A percentile compares a stretch with the other conserved stretches of the same genome.
These are phyloP conservation scores for Drosophila suboccidentalis DNA, from an alignment of 2,888 invertebrate genomes.

Conservation along the genomic window DNA sequence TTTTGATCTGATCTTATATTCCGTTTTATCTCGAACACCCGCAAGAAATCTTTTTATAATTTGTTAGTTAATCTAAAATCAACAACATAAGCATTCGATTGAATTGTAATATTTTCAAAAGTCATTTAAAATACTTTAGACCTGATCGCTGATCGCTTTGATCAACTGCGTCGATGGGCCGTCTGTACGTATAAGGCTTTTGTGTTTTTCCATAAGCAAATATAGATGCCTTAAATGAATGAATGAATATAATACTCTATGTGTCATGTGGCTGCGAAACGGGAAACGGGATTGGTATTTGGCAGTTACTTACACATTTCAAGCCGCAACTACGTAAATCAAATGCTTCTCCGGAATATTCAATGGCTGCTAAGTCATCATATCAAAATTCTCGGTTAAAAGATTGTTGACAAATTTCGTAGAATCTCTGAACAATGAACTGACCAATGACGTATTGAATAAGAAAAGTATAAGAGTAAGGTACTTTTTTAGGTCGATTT, in stretches of 20 bases:
- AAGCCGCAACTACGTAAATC: conserved; percentile 15
- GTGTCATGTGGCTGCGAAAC: conserved; percentile 6
- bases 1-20: not conserved
- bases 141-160: not conserved
- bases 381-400: conserved; percentile 3
- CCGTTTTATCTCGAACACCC: not conserved
- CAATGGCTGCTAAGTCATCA: conserved; percentile 16
- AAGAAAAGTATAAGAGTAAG: not conserved
- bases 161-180: not conserved
- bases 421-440: not conserved
- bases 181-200: conserved; percentile 6
- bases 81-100: conserved; percentile 1
- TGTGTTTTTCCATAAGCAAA: conserved; percentile 9
- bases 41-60: not conserved
- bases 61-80: not conserved
- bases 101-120: conserved; percentile 1
- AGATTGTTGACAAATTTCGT: conserved; percentile 14
- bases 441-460: conserved; percentile 14
- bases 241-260: too few relatives aligned
- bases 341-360: conserved; percentile 4
- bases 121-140: not conserved
- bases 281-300: conserved; percentile 14
- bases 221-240: conserved; percentile 10
- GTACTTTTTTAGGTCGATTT: not conserved
- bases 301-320: conserved; percentile 12